Evolutionary conservation across 2,888 invertebrate genomes (phyloP).

Genomic region (Lithosia quadra): DNA sequence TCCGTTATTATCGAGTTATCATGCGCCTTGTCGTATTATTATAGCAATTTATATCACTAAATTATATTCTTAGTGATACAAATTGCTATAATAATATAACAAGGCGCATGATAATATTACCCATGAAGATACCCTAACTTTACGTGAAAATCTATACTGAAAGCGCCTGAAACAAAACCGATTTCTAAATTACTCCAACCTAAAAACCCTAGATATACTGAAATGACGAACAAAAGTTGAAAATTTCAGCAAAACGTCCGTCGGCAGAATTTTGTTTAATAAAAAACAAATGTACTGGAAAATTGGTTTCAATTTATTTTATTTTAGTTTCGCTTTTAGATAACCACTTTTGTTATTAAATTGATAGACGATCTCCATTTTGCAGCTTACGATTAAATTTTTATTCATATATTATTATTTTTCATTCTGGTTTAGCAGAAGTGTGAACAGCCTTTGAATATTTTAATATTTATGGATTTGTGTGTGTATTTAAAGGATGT

Average conservation of each 20-base stretch:
- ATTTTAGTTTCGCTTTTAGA: neutral
- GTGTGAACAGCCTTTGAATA: neutral
- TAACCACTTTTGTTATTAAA: neutral
- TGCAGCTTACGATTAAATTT: neutral
- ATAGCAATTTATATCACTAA: too few species aligned
- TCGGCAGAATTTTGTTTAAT: slow-evolving; percentile 1
- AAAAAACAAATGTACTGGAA: neutral
- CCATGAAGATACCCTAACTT: too few species aligned
- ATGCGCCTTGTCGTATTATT: too few species aligned
- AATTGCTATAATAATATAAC: neutral
- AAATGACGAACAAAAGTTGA: slow-evolving; percentile 3
- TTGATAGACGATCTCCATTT: neutral
- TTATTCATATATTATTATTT: neutral
- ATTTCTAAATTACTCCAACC: neutral
- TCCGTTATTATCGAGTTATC: neutral
- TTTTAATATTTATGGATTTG: too few species aligned
- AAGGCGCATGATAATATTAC: too few species aligned
- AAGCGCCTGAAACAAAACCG: neutral
- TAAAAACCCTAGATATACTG: neutral
- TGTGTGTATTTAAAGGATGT: too few species aligned
- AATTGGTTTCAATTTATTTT: slow-evolving; percentile 2
- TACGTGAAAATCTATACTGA: neutral
- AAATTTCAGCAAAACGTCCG: neutral
- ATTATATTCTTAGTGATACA: neutral
- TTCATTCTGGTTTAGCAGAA: neutral